phyloP scores from a whole-genome alignment of 1,140 invertebrate genomes.

The Drosophila ambigua region DNA sequence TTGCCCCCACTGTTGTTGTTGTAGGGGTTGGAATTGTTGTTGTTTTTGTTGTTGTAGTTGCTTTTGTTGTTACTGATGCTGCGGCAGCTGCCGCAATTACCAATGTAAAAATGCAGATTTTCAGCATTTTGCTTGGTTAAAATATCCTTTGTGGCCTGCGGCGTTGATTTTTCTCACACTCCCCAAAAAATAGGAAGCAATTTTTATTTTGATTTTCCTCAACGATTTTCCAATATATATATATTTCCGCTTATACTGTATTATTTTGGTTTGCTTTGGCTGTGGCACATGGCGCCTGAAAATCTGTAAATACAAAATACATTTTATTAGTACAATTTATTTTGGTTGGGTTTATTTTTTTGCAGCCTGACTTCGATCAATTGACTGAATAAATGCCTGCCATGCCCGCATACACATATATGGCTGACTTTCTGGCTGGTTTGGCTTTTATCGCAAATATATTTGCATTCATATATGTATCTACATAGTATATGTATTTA shows the following conservation, averaged over 20 bases:
- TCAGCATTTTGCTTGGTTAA: constrained; percentile 59
- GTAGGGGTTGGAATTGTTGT: constrained; percentile 9
- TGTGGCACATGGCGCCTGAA: constrained; percentile 41
- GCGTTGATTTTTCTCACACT: constrained; percentile 1
- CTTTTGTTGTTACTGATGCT: constrained; percentile 25
- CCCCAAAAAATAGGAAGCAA: neutral
- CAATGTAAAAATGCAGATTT: constrained; percentile 78
- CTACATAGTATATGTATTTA: constrained; percentile 5
- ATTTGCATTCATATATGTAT: constrained; percentile 29
- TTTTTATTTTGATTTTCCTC: constrained; percentile 13
- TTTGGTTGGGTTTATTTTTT: constrained; percentile 1
- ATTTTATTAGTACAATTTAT: constrained; percentile 23
- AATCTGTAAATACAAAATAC: constrained; percentile 29
- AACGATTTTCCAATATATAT: constrained; percentile 4
- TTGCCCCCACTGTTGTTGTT: neutral
- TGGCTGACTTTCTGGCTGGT: constrained; percentile 29
- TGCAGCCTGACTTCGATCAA: neutral
- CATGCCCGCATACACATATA: constrained; percentile 20
- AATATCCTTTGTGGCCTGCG: constrained; percentile 5
- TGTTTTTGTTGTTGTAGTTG: constrained; percentile 16
- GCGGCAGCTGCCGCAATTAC: constrained; percentile 58
- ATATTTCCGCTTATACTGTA: constrained; percentile 16
- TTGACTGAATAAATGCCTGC: constrained; percentile 19
- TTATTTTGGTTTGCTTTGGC: constrained; percentile 22
- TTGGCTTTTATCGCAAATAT: constrained; percentile 37